phyloP scores from a whole-genome alignment of 2,888 invertebrate genomes.

The Melitaea athalia region DNA sequence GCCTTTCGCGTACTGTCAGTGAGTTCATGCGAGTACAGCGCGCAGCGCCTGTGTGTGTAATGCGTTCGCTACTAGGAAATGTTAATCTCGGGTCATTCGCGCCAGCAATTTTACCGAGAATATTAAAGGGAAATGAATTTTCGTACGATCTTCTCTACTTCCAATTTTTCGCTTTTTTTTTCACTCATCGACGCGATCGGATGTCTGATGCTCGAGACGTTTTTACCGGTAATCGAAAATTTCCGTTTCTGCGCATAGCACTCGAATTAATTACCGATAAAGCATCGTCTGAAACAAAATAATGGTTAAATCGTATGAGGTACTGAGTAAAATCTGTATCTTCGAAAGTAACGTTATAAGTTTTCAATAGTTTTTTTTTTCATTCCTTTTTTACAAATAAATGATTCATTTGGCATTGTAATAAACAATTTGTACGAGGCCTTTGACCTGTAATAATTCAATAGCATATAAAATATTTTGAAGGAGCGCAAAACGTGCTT shows the following conservation, averaged over 20 bases:
- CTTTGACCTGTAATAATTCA: slow-evolving; percentile 40
- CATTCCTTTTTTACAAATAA: neutral
- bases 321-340: neutral
- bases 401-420: slow-evolving; percentile 26
- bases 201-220: slow-evolving; percentile 7
- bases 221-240: slow-evolving; percentile 9
- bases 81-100: slow-evolving; percentile 66
- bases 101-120: slow-evolving; percentile 49
- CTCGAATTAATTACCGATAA: neutral
- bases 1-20: slow-evolving; percentile 54
- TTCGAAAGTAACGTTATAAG: slow-evolving; percentile 16
- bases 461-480: slow-evolving; percentile 42
- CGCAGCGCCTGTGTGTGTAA: slow-evolving; percentile 43
- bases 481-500: slow-evolving; percentile 40
- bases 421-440: slow-evolving; percentile 36
- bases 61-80: slow-evolving; percentile 64
- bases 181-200: slow-evolving; percentile 13
- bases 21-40: slow-evolving; percentile 43
- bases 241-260: neutral
- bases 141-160: slow-evolving; percentile 23
- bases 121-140: slow-evolving; percentile 43
- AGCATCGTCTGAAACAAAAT: slow-evolving; percentile 1
- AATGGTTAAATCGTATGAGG: neutral
- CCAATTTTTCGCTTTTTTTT: slow-evolving; percentile 27
- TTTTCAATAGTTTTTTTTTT: neutral